Evolutionary conservation across 2,888 invertebrate species (phyloP).

Genomic region (Leptinotarsa rubiginosa): DNA sequence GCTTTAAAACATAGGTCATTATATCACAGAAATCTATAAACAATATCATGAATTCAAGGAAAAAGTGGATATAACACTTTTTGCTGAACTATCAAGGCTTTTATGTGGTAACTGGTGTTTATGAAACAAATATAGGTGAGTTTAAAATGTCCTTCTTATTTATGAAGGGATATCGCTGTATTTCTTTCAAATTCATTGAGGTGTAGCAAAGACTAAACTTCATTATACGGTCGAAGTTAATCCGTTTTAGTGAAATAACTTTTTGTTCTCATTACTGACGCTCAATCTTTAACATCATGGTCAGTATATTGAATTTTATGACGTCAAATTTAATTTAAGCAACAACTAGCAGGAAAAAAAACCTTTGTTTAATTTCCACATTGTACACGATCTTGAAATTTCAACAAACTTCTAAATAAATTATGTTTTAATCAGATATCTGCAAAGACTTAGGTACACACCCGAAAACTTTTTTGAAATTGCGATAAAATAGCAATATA

Average conservation of each 20-base stretch:
- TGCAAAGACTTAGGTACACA: too few species aligned
- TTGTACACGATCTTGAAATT: too few species aligned
- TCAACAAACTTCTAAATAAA: too few species aligned
- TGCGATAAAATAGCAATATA: too few species aligned
- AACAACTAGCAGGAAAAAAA: too few species aligned
- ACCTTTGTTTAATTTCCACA: too few species aligned
- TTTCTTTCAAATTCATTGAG: slow-evolving; percentile 7
- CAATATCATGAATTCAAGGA: not conserved
- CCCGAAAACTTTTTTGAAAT: too few species aligned
- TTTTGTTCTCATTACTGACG: not conserved
- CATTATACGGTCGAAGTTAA: slow-evolving; percentile 5
- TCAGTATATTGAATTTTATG: not conserved
- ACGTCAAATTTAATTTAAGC: too few species aligned
- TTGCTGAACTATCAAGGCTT: slow-evolving; percentile 12
- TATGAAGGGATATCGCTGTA: slow-evolving; percentile 5
- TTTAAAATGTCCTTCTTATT: slow-evolving; percentile 18
- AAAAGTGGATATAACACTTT: slow-evolving; percentile 14
- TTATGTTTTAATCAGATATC: too few species aligned
- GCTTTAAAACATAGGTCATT: not conserved
- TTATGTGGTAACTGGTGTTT: slow-evolving; percentile 12
- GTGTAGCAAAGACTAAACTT: slow-evolving; percentile 20
- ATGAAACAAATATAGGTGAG: slow-evolving; percentile 5
- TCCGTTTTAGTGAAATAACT: slow-evolving; percentile 1
- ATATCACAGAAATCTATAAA: not conserved
- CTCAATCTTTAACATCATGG: not conserved